A percentile compares a stretch with the other conserved stretches of the same genome.
phyloP scores from a whole-genome alignment of 2,888 invertebrate genomes.

The Apamea monoglypha region DNA sequence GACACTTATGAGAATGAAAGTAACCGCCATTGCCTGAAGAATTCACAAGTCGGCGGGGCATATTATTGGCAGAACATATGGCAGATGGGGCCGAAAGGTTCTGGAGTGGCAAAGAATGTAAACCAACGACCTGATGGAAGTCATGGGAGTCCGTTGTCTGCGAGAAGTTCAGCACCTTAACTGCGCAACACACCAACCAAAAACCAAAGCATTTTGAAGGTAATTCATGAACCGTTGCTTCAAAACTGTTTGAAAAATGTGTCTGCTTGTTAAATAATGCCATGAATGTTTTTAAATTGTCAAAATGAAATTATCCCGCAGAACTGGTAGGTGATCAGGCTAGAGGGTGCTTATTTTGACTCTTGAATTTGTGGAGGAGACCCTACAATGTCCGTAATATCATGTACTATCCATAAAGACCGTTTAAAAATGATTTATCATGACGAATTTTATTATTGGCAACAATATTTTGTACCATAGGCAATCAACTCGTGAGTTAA shows the following conservation, averaged over 20 bases:
- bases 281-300: neutral
- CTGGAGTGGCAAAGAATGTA: neutral
- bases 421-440: no score
- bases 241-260: neutral
- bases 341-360: neutral
- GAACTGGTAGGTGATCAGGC: neutral
- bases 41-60: neutral
- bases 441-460: neutral
- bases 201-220: no score
- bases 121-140: neutral
- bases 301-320: neutral
- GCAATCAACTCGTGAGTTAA: constrained; percentile 24
- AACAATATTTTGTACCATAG: neutral
- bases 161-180: neutral
- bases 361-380: neutral
- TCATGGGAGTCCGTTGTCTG: neutral
- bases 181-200: neutral
- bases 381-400: neutral
- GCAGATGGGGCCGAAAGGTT: neutral
- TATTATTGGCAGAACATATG: neutral
- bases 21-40: neutral
- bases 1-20: neutral
- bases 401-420: neutral
- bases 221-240: neutral
- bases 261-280: neutral